Base-by-base conservation (phyloP, 1,140 invertebrate species). In the Camponotus vicinus region DNA sequence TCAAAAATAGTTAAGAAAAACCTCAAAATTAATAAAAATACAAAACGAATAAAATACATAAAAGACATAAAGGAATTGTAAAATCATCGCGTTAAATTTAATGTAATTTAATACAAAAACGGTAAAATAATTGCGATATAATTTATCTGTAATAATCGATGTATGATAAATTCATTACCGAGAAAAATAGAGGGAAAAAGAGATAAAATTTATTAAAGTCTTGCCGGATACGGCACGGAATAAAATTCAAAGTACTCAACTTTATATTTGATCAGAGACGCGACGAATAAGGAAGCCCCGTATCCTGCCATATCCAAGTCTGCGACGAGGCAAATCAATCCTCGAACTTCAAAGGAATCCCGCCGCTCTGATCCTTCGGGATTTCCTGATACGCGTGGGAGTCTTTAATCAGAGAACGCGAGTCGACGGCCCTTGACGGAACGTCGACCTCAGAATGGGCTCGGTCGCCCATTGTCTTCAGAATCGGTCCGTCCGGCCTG, bases 331-430 rank as follows among this genome's bases (percentile, higher is more conserved):
- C 52, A 55, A 85, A 80, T 85, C 84, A 85, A 85, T 85, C 76
- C 84, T 69, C 55, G 49, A 80, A 69, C 63, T 85, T 85, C 77
- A 80, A 85, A 85, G 64, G 76, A 85, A 59, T 85, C 84, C 52
- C 76, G n/a, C 37, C 52, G 66, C 34, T 86, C 85, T 83, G 49
- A 63, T 82, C 79, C 79, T 83, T 83, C 52, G 69, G 66, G 76
- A 86, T 86, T 84, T 40, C 42, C 71, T 45, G 70, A 69, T 83
- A 84, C 57, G 45, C 82, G 49, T 64, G 83, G 55, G 59, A 71
- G 73, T 67, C 75, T 88, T 88, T 79, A 85, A 88, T 78, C 75
- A 80, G 66, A 55, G 27, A 78, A 52, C 55, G 61, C 63, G 34
- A 82, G 52, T 64, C 52, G 55, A 73, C 37, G 49, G 57, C 71